Evolutionary conservation across 2,888 invertebrate species (phyloP).

Genomic region (Sepiola atlantica): DNA sequence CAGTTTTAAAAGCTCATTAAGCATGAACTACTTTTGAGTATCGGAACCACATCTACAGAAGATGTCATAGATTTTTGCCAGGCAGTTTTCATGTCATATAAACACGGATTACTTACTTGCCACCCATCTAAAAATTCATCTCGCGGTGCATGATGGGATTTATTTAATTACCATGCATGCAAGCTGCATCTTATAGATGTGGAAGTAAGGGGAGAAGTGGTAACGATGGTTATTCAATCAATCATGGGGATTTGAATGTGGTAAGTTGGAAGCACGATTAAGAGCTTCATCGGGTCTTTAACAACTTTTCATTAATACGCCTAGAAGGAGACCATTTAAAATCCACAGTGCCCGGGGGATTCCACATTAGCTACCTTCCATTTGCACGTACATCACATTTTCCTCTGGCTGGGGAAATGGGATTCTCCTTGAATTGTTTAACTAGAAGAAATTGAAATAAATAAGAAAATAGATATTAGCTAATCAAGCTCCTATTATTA

Average conservation of each 20-base stretch:
- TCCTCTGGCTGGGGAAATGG: neutral
- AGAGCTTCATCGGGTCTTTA: neutral
- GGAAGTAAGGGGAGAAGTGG: neutral
- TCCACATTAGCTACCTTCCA: neutral
- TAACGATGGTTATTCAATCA: neutral
- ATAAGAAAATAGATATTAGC: neutral
- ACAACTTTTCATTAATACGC: neutral
- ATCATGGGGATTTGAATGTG: neutral
- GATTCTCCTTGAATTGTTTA: neutral
- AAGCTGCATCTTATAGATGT: neutral
- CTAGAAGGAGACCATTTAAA: neutral
- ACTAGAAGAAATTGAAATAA: neutral
- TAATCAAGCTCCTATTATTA: neutral
- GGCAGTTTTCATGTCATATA: too few species aligned
- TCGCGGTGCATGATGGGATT: neutral
- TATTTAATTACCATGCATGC: neutral
- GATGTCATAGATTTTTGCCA: too few species aligned
- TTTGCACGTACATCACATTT: neutral
- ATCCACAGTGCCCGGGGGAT: neutral
- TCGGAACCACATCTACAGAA: too few species aligned
- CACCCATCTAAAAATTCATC: neutral
- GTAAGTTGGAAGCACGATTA: neutral
- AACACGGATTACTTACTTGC: too few species aligned
- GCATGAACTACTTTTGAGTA: too few species aligned
- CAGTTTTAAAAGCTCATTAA: too few species aligned